Evolutionary conservation across 2,113 vertebrate species (phyloP), one percentile per base, ranked within the genome.

Genomic region (Solea senegalensis): DNA sequence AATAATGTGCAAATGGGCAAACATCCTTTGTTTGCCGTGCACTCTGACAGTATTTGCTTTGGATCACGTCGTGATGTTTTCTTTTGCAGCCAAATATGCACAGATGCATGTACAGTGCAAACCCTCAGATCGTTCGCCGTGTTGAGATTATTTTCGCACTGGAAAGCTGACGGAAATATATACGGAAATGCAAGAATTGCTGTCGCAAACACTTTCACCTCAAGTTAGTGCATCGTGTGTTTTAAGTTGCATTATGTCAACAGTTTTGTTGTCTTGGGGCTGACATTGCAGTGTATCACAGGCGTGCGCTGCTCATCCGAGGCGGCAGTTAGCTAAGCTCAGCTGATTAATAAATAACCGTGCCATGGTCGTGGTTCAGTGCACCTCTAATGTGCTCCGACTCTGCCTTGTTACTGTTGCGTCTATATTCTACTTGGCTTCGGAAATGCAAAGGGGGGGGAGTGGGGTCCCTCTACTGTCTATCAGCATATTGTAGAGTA

Each of bases 261-360:
- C 80, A 59, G 51, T 81, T 74, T 85, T 60, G 52, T 76, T 59
- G 60, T 80, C 86, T 82, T 66, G 54, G 14, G 76, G 75, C 67
- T 71, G 64, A 82, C 74, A 69, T 81, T 81, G 88, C 78, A 74
- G 4, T 69, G 83, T 82, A 57, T 69, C 72, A 64, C 70, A 53
- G 41, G 60, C 71, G 16, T 26, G 76, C 72, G 67, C 76, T 75
- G 70, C 71, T 85, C 80, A 90, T 87, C 82, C 84, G 67, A 88
- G 81, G 81, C 80, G 91, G 88, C 89, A 87, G 88, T 90, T 90
- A 89, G 86, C 89, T 84, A 78, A 88, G 90, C 89, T 88, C 84
- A 89, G 84, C 89, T 91, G 83, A 90, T 93, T 88, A 93, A 92
- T 92, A 92, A 93, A 92, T 91, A 90, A 93, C 69, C 80, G 86